phyloP scores from a whole-genome alignment of 2,888 invertebrate species.

The Brachyopa scutellaris region DNA sequence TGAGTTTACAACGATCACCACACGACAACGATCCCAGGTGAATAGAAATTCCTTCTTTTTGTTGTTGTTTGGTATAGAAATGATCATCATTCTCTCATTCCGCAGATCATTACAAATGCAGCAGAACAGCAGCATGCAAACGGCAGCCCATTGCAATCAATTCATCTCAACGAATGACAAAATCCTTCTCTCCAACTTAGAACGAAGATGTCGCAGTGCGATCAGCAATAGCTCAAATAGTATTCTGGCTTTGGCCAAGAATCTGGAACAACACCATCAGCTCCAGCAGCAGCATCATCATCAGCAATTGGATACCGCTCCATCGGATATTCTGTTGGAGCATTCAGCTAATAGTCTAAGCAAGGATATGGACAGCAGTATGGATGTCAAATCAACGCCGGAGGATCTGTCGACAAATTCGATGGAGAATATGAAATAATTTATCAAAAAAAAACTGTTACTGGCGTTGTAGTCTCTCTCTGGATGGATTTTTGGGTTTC shows the following conservation, averaged over 20 bases:
- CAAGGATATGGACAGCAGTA: constrained; percentile 40
- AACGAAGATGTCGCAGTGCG: constrained; percentile 63
- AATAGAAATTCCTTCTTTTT: not conserved
- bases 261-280: constrained; percentile 61
- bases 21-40: constrained; percentile 66
- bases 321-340: constrained; percentile 41
- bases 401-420: constrained; percentile 61
- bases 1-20: constrained; percentile 64
- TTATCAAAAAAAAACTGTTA: constrained; percentile 1
- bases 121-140: constrained; percentile 37
- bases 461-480: not conserved
- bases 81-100: not conserved
- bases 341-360: constrained; percentile 21
- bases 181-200: constrained; percentile 54
- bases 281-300: constrained; percentile 50
- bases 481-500: no score
- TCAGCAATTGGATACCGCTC: constrained; percentile 40
- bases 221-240: constrained; percentile 54
- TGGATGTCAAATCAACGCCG: constrained; percentile 48
- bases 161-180: constrained; percentile 56
- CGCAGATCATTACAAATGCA: constrained; percentile 53
- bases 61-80: not conserved
- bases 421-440: constrained; percentile 54
- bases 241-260: constrained; percentile 57
- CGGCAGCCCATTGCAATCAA: constrained; percentile 49